A percentile compares a stretch with the other conserved stretches of the same genome.
Conservation (phyloP, 1,140 invertebrate genomes). For the Ips typographus region DNA sequence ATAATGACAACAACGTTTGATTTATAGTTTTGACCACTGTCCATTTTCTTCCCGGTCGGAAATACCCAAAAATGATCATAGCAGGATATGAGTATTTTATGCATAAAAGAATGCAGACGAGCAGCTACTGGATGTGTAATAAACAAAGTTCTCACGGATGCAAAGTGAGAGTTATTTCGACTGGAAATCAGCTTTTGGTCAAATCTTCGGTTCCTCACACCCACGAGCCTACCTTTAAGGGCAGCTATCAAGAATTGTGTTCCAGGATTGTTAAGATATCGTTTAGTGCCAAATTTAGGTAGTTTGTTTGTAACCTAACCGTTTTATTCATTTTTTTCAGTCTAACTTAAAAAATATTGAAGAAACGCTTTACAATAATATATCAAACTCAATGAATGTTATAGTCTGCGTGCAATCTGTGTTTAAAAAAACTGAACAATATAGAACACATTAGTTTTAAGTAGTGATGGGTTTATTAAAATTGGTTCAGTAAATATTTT, state of each 20-base stretch:
- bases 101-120: background rate
- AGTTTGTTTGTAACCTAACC: too few species aligned
- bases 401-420: too few species aligned
- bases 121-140: slow-evolving; percentile 10
- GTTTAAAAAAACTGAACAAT: too few species aligned
- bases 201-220: slow-evolving; percentile 17
- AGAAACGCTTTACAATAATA: too few species aligned
- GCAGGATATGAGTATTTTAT: slow-evolving; percentile 28
- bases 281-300: background rate
- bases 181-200: slow-evolving; percentile 14
- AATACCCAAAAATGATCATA: slow-evolving; percentile 31
- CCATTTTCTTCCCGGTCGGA: slow-evolving; percentile 20
- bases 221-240: slow-evolving; percentile 25
- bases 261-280: background rate
- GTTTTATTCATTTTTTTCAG: too few species aligned
- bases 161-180: slow-evolving; percentile 20
- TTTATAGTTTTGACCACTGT: slow-evolving; percentile 18
- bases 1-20: too few species aligned
- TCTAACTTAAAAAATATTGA: too few species aligned
- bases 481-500: too few species aligned
- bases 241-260: slow-evolving; percentile 8
- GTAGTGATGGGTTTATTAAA: too few species aligned
- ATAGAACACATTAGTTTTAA: too few species aligned
- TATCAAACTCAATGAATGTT: too few species aligned
- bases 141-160: slow-evolving; percentile 19